Percentiles rank a stretch among this genome's conserved stretches.
These are phyloP conservation scores for Drosophila ananassae DNA, from an alignment of 1,140 invertebrate genomes.

Conservation along the genomic window DNA sequence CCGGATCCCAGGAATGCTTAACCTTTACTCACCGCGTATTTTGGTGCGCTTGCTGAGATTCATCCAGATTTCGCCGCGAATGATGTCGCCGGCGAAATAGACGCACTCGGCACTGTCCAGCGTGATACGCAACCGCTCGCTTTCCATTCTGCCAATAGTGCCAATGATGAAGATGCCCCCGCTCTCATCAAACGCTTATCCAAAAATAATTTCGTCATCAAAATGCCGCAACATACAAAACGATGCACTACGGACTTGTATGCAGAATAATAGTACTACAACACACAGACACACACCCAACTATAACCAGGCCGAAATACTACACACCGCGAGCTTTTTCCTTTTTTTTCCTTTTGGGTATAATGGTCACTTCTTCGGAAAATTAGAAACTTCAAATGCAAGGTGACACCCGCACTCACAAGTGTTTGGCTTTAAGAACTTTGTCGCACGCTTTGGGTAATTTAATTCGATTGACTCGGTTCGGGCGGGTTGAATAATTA, in stretches of 20 bases:
- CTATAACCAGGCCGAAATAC: constrained; percentile 16
- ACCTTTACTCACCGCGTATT: constrained; percentile 75
- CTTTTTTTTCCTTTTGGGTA: constrained; percentile 23
- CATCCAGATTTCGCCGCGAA: constrained; percentile 78
- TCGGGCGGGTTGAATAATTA: constrained; percentile 33
- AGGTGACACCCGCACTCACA: neutral
- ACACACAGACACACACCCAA: constrained; percentile 10
- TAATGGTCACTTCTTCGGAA: constrained; percentile 13
- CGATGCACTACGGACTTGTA: constrained; percentile 22
- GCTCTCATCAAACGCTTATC: constrained; percentile 66
- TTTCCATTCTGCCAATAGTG: constrained; percentile 69
- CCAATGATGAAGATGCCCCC: constrained; percentile 18
- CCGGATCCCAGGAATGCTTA: neutral
- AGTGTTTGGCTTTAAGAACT: constrained; percentile 11
- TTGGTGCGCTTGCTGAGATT: constrained; percentile 77
- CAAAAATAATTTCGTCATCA: constrained; percentile 72
- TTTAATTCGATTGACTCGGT: constrained; percentile 23
- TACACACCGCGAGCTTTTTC: constrained; percentile 41
- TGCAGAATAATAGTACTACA: constrained; percentile 29
- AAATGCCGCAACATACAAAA: constrained; percentile 61
- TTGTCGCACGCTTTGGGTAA: constrained; percentile 14
- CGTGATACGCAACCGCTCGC: constrained; percentile 75
- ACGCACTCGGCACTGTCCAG: constrained; percentile 74
- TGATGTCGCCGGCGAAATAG: constrained; percentile 77
- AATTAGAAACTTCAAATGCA: constrained; percentile 6